Evolutionary conservation across 1,140 invertebrate genomes (phyloP).

Genomic region (Pomacea maculata): DNA sequence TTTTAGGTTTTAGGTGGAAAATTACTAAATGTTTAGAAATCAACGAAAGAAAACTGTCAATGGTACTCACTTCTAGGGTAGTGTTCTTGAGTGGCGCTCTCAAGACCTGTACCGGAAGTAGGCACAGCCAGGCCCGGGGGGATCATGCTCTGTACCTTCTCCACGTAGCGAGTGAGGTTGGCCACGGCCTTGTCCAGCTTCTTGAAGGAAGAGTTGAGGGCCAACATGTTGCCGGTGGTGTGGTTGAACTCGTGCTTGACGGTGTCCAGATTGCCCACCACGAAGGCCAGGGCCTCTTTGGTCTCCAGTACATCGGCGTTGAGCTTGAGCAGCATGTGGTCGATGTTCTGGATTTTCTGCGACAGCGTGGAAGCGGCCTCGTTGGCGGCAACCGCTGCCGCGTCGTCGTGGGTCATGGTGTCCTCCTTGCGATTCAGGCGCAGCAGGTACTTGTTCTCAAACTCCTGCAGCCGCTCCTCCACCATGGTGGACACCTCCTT

Average conservation of each 20-base stretch:
- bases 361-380: conserved; percentile 11
- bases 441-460: conserved; percentile 22
- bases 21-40: no score
- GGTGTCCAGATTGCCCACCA: conserved; percentile 18
- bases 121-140: not conserved
- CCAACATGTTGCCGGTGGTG: conserved; percentile 8
- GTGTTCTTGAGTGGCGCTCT: not conserved
- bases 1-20: no score
- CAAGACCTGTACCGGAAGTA: not conserved
- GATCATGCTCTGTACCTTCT: conserved; percentile 10
- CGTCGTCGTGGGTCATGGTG: not conserved
- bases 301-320: conserved; percentile 22
- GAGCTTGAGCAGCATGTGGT: conserved; percentile 17
- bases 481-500: conserved; percentile 17
- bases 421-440: conserved; percentile 14
- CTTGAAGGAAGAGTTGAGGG: conserved; percentile 13
- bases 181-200: conserved; percentile 17
- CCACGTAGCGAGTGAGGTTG: conserved; percentile 15
- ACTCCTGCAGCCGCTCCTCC: conserved; percentile 15
- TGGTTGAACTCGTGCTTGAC: conserved; percentile 17
- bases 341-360: conserved; percentile 12
- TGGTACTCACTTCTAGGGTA: conserved; percentile 13
- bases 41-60: no score
- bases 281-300: conserved; percentile 14
- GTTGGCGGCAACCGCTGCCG: conserved; percentile 9